Conservation (phyloP, 1,140 invertebrate species). For the Colletes gigas region DNA sequence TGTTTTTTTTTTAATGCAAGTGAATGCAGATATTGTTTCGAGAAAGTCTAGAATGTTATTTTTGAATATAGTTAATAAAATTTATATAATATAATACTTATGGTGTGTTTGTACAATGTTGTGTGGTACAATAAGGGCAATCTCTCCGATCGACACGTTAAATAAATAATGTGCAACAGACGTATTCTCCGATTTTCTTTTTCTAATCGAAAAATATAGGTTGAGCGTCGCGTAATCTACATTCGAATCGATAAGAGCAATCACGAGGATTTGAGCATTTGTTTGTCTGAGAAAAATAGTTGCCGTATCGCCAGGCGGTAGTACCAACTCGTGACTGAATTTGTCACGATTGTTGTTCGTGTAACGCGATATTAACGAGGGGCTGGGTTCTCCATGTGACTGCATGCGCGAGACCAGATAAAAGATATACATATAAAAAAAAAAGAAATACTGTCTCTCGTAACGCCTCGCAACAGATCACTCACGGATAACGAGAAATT, state of each 20-base stretch:
- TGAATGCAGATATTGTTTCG: too few species aligned
- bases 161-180: too few species aligned
- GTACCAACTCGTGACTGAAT: conserved; percentile 30
- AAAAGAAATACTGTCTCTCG: background rate
- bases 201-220: background rate
- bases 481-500: background rate
- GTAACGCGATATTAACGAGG: conserved; percentile 27
- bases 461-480: background rate
- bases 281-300: conserved; percentile 58
- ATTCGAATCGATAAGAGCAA: conserved; percentile 51
- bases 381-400: background rate
- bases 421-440: conserved; percentile 6
- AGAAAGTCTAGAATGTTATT: too few species aligned
- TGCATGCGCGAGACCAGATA: conserved; percentile 15
- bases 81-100: too few species aligned
- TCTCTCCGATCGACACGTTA: background rate
- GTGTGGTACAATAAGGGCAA: too few species aligned
- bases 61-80: too few species aligned
- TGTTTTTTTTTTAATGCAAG: too few species aligned
- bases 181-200: background rate
- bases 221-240: conserved; percentile 29
- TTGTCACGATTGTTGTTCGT: conserved; percentile 57
- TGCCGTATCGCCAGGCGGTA: conserved; percentile 33
- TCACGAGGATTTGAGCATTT: conserved; percentile 40
- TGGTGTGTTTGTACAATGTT: too few species aligned